Percentiles rank a stretch among this genome's conserved stretches.
phyloP scores from a whole-genome alignment of 2,888 invertebrate genomes.

The Smittia sp. region DNA sequence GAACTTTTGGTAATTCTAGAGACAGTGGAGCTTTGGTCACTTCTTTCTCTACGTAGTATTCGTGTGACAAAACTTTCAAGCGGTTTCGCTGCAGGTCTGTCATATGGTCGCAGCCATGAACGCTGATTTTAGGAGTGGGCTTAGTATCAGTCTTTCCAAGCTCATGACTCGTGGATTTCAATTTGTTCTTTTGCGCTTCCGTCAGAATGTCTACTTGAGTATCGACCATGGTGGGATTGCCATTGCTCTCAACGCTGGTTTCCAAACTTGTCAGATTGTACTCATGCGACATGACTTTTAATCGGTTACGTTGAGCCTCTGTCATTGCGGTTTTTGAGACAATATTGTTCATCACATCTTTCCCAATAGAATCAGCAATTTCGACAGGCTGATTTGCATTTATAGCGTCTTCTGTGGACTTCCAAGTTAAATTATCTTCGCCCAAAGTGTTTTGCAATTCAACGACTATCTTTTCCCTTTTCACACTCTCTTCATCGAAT shows the following conservation, averaged over 20 bases:
- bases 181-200: slow-evolving; percentile 61
- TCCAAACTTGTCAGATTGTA: slow-evolving; percentile 46
- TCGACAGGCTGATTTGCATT: slow-evolving; percentile 7
- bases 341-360: slow-evolving; percentile 34
- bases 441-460: neutral
- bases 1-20: slow-evolving; percentile 42
- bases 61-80: slow-evolving; percentile 49
- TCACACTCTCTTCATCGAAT: slow-evolving; percentile 42
- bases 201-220: slow-evolving; percentile 50
- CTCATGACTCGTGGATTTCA: slow-evolving; percentile 62
- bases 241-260: neutral
- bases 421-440: neutral
- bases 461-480: neutral
- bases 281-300: slow-evolving; percentile 62
- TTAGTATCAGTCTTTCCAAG: slow-evolving; percentile 45
- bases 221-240: slow-evolving; percentile 14
- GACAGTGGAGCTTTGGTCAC: neutral
- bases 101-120: slow-evolving; percentile 42
- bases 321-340: slow-evolving; percentile 50
- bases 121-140: neutral
- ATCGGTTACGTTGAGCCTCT: slow-evolving; percentile 61
- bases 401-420: slow-evolving; percentile 8
- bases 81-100: slow-evolving; percentile 52
- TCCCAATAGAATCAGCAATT: neutral
- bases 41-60: slow-evolving; percentile 43